A percentile compares a stretch with the other conserved stretches of the same genome.
These are phyloP conservation scores for Pteria penguin DNA, from an alignment of 2,888 invertebrate genomes.

Conservation along the genomic window DNA sequence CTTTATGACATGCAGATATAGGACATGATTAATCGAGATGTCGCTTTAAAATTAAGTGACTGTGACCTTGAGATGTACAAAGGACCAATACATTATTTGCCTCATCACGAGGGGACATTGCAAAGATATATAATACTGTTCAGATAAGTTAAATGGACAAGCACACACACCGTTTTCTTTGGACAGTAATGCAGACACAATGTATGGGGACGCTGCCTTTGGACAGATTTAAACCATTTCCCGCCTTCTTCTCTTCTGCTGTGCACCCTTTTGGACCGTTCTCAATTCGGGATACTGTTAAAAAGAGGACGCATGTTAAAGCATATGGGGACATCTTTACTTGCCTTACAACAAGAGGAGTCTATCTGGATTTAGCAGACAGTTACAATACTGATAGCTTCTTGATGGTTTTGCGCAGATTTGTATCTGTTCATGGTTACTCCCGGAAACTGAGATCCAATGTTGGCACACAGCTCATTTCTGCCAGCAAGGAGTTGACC, in stretches of 20 bases:
- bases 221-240: background rate
- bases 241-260: slow-evolving; percentile 12
- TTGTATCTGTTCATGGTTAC: slow-evolving; percentile 12
- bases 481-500: slow-evolving; percentile 7
- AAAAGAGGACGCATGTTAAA: slow-evolving; percentile 20
- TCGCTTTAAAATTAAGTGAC: slow-evolving; percentile 15
- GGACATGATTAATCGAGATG: slow-evolving; percentile 17
- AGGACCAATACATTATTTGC: slow-evolving; percentile 26
- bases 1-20: slow-evolving; percentile 18
- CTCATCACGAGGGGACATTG: slow-evolving; percentile 32
- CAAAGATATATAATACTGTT: slow-evolving; percentile 33
- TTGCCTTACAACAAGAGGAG: slow-evolving; percentile 11
- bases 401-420: slow-evolving; percentile 9
- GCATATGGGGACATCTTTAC: slow-evolving; percentile 25
- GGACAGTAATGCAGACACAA: background rate
- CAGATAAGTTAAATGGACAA: slow-evolving; percentile 11
- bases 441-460: slow-evolving; percentile 20
- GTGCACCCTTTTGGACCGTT: slow-evolving; percentile 19
- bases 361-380: slow-evolving; percentile 24
- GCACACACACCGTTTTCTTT: slow-evolving; percentile 19
- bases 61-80: background rate
- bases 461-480: slow-evolving; percentile 7
- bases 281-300: slow-evolving; percentile 19
- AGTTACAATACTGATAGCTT: slow-evolving; percentile 24
- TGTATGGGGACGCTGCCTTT: slow-evolving; percentile 14